Evolutionary conservation across 2,113 vertebrate genomes (phyloP), one percentile per base, ranked within the genome.

Genomic region (Athene noctua): DNA sequence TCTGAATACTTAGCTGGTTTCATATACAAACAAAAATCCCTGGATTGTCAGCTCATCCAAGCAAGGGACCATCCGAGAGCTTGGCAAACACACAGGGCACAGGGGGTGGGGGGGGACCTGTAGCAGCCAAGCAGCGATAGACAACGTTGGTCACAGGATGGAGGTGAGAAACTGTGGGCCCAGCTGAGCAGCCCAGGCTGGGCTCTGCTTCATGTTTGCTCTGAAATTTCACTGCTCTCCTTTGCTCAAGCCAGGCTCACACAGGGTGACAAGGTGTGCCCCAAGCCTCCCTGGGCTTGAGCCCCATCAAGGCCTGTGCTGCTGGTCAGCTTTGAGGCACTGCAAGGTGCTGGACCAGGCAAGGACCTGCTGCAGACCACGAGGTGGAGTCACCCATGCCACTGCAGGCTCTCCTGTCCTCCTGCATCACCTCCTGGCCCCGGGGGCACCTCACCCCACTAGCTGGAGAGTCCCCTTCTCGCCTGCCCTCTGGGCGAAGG

Each of bases 21-120:
- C 85, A 93, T 62, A 90, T 26, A 66, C 93, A 96, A 96, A 94
- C 74, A 96, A 86, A 96, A 93, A 82, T 88, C 81, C 71, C 54
- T 80, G 58, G 71, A 88, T 42, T 80, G 74, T 94, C 74, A 92
- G 58, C 66, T 87, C 66, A 63, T 58, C 94, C 84, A n/a, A 94
- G 86, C 46, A 58, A 94, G 77, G 80, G 65, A 86, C 80, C 34
- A 30, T 74, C 59, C 5, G 5, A 71, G 68, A 15, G 47, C 73
- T 95, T 81, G 44, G 92, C 92, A 82, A 79, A 44, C 51, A 30
- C 0, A 2, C 36, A 80, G n/a, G 15, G 44, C 1, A 0, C 1
- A 16, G 44, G 44, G 40, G 40, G 40, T 40, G 40, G 3, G 47
- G 65, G 65, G 44, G 49, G 21, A 80, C 47, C 66, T 49, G 61